phyloP scores from a whole-genome alignment of 1,140 invertebrate genomes.

The Pseudomyrmex cubaensis region DNA sequence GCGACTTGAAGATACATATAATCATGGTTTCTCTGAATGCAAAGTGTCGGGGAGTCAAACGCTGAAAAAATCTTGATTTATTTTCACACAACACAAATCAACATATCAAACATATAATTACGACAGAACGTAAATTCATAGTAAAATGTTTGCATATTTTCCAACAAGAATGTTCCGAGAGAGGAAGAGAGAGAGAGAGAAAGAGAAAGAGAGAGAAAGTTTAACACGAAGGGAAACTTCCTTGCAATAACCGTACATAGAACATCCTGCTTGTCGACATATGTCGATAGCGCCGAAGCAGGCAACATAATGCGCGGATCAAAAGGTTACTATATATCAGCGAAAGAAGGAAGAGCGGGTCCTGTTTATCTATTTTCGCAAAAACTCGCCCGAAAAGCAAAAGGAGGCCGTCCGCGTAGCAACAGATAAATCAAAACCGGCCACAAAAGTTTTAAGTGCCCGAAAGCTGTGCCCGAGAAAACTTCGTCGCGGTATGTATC shows the following conservation, averaged over 20 bases:
- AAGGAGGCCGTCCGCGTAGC: constrained; percentile 33
- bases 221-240: neutral
- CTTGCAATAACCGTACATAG: neutral
- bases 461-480: constrained; percentile 39
- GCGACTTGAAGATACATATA: neutral
- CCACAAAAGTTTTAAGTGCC: constrained; percentile 66
- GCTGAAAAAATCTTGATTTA: neutral
- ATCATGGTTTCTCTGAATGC: neutral
- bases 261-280: constrained; percentile 13
- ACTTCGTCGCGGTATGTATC: constrained; percentile 15
- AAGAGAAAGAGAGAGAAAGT: neutral
- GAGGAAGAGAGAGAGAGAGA: no score
- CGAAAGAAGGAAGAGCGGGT: neutral
- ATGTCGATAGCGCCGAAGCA: constrained; percentile 31
- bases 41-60: neutral
- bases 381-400: constrained; percentile 51
- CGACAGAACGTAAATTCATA: neutral
- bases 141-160: neutral
- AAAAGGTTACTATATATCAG: constrained; percentile 40
- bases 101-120: neutral
- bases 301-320: constrained; percentile 40
- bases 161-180: neutral
- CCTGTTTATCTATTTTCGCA: constrained; percentile 62
- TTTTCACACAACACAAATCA: neutral
- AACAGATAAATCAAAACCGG: constrained; percentile 72